Percentiles rank a stretch among this genome's conserved stretches.
phyloP scores from a whole-genome alignment of 2,113 vertebrate genomes.

The Anas platyrhynchos region DNA sequence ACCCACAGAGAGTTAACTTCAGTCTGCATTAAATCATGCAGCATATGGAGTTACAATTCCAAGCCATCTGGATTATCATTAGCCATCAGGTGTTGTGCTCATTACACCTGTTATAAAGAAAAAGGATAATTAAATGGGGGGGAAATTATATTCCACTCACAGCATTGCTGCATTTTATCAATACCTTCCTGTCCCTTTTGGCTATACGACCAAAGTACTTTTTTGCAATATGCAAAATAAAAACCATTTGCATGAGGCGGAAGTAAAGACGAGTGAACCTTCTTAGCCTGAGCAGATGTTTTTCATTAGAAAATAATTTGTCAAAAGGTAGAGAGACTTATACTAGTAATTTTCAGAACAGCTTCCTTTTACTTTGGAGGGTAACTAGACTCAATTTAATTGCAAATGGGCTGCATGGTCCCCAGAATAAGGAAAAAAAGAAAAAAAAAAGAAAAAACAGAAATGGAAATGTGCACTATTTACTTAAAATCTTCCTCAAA shows the following conservation, averaged over 20 bases:
- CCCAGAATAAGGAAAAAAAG: background rate
- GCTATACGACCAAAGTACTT: background rate
- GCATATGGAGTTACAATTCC: constrained; percentile 53
- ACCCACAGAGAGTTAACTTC: background rate
- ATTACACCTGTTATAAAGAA: constrained; percentile 54
- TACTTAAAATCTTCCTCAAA: background rate
- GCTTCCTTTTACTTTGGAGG: constrained; percentile 45
- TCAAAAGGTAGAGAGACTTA: constrained; percentile 55
- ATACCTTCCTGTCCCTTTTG: background rate
- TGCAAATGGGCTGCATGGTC: constrained; percentile 41
- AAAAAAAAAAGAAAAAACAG: background rate
- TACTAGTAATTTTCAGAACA: constrained; percentile 53
- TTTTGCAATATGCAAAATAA: constrained; percentile 3
- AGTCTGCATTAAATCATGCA: background rate
- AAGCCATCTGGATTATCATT: constrained; percentile 64
- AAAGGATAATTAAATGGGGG: constrained; percentile 27
- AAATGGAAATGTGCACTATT: background rate
- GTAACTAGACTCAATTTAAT: constrained; percentile 68
- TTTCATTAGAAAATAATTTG: constrained; percentile 69
- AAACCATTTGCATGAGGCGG: background rate
- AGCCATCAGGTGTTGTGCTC: constrained; percentile 57
- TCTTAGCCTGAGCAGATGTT: constrained; percentile 56
- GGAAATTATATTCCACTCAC: background rate
- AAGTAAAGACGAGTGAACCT: constrained; percentile 28
- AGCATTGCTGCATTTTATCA: background rate